Evolutionary conservation across 2,113 vertebrate species (phyloP).

Genomic region (Bubo scandiacus): DNA sequence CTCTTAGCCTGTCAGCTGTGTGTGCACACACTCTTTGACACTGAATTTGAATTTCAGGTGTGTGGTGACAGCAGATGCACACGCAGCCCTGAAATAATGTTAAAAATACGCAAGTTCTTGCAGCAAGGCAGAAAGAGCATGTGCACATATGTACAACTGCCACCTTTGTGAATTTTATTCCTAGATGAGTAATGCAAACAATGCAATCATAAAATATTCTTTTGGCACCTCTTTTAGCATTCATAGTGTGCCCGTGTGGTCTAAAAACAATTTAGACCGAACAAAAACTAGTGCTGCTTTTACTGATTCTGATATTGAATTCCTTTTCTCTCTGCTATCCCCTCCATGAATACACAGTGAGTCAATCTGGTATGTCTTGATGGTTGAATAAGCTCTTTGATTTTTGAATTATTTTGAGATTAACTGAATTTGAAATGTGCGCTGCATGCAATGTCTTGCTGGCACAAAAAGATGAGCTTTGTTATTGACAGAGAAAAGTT

Average conservation of each 20-base stretch:
- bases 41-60: not conserved
- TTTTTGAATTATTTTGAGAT: slow-evolving; percentile 83
- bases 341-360: slow-evolving; percentile 71
- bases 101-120: not conserved
- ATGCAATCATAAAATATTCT: slow-evolving; percentile 48
- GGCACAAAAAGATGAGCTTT: slow-evolving; percentile 75
- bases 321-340: slow-evolving; percentile 52
- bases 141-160: not conserved
- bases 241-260: slow-evolving; percentile 33
- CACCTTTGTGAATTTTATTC: slow-evolving; percentile 24
- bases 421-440: slow-evolving; percentile 81
- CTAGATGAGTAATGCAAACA: slow-evolving; percentile 60
- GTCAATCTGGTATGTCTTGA: slow-evolving; percentile 75
- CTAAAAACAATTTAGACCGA: slow-evolving; percentile 74
- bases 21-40: not conserved
- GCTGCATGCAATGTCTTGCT: slow-evolving; percentile 71
- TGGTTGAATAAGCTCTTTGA: slow-evolving; percentile 81
- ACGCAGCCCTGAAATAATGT: not conserved
- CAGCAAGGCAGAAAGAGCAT: not conserved
- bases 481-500: slow-evolving; percentile 75
- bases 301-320: slow-evolving; percentile 70
- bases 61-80: not conserved
- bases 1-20: not conserved
- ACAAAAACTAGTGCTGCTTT: slow-evolving; percentile 63
- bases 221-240: slow-evolving; percentile 65